Evolutionary conservation across 2,797 vertebrate genomes (phyloP).

Genomic region (Phalloptychus januarius): DNA sequence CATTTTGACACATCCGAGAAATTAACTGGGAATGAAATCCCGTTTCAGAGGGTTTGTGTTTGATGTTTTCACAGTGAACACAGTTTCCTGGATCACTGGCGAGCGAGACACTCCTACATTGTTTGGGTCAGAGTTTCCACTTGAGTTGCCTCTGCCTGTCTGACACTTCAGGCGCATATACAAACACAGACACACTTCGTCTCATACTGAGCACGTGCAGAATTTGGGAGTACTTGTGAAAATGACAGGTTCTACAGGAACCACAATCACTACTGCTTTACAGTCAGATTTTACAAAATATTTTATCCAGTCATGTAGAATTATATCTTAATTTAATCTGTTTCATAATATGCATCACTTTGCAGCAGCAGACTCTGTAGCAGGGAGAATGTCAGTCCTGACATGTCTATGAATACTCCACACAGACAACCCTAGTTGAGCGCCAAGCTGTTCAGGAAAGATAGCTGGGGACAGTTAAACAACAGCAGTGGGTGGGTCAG

Average conservation of each 20-base stretch:
- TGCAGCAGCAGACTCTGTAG: not conserved
- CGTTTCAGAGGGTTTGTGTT: constrained; percentile 41
- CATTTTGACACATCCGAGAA: constrained; percentile 40
- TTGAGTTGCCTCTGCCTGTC: constrained; percentile 48
- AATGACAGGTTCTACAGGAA: constrained; percentile 9
- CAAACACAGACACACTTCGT: constrained; percentile 11
- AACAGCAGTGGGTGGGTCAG: constrained; percentile 59
- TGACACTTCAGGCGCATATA: constrained; percentile 28
- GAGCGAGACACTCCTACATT: constrained; percentile 40
- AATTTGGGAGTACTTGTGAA: not conserved
- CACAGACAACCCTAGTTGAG: constrained; percentile 42
- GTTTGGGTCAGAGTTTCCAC: constrained; percentile 69
- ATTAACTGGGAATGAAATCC: constrained; percentile 48
- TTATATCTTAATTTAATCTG: not conserved
- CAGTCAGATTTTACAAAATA: not conserved
- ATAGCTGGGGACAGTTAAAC: constrained; percentile 57
- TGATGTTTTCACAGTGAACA: constrained; percentile 32
- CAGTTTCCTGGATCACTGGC: constrained; percentile 27
- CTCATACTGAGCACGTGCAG: constrained; percentile 14
- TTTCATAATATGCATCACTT: not conserved
- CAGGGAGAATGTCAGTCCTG: constrained; percentile 13
- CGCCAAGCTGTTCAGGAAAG: constrained; percentile 67
- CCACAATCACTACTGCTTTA: not conserved
- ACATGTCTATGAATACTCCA: constrained; percentile 24
- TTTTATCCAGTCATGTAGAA: not conserved